Evolutionary conservation across 2,113 vertebrate species (phyloP).

Genomic region (Helogale parvula): DNA sequence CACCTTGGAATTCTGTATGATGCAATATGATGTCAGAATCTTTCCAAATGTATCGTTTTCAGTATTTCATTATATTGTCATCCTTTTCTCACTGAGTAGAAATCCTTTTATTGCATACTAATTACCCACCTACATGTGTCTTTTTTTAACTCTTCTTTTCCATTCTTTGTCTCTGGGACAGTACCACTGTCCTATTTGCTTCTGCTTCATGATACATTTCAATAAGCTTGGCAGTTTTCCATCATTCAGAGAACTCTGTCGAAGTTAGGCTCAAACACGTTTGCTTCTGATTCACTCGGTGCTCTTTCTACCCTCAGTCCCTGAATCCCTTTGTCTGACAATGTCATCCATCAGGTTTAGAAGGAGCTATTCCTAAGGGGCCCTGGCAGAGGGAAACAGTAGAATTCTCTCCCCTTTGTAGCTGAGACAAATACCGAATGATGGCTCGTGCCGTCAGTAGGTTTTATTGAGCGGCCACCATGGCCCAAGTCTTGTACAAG

Average conservation of each 20-base stretch:
- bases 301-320: not conserved
- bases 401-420: not conserved
- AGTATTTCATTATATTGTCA: not conserved
- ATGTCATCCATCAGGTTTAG: not conserved
- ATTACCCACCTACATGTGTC: not conserved
- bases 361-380: not conserved
- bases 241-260: not conserved
- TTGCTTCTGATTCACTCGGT: not conserved
- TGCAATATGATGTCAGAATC: not conserved
- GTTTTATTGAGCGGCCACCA: not conserved
- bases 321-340: not conserved
- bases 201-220: not conserved
- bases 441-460: not conserved
- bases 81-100: not conserved
- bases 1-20: not conserved
- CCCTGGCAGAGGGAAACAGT: not conserved
- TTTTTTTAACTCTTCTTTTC: not conserved
- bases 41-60: not conserved
- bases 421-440: not conserved
- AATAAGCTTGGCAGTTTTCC: not conserved
- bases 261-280: not conserved
- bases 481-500: not conserved
- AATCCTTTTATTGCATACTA: not conserved
- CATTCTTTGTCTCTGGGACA: not conserved
- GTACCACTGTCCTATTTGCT: not conserved